These are phyloP conservation scores for Ornithoptera priamus DNA, from an alignment of 2,888 invertebrate species.

Conservation along the genomic window DNA sequence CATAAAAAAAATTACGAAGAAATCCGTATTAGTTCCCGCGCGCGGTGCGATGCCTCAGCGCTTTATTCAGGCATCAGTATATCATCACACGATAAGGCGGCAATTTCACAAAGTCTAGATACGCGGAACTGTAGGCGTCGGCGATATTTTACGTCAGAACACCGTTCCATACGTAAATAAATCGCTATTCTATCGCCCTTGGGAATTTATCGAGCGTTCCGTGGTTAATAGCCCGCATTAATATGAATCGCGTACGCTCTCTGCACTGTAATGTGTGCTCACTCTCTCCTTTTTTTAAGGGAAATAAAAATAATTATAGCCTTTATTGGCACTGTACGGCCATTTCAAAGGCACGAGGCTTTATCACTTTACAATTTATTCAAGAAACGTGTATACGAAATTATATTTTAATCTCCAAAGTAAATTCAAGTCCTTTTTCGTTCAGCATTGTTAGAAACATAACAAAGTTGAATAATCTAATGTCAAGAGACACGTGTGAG, in stretches of 20 bases:
- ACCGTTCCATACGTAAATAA: constrained; percentile 50
- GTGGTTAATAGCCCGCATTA: constrained; percentile 63
- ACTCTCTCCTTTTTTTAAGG: constrained; percentile 14
- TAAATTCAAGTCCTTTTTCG: not conserved
- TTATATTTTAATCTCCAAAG: not conserved
- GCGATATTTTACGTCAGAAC: constrained; percentile 37
- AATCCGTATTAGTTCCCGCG: constrained; percentile 3
- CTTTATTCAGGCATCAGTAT: constrained; percentile 24
- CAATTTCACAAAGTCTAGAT: constrained; percentile 31
- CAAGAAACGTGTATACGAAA: constrained; percentile 1
- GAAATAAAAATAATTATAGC: constrained; percentile 23
- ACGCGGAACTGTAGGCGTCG: constrained; percentile 33
- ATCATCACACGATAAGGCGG: constrained; percentile 31
- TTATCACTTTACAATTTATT: constrained; percentile 18
- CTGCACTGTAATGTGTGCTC: constrained; percentile 30
- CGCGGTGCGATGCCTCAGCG: constrained; percentile 9
- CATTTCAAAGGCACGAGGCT: constrained; percentile 21
- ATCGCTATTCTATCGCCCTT: constrained; percentile 61
- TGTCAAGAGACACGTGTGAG: no score
- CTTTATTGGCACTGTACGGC: constrained; percentile 24
- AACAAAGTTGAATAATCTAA: no score
- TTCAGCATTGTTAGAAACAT: no score
- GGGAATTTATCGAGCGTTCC: constrained; percentile 53
- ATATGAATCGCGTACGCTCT: constrained; percentile 43
- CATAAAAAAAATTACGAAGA: constrained; percentile 3